Base-by-base conservation (phyloP, 2,113 vertebrate genomes). In the Toxotes chatareus region DNA sequence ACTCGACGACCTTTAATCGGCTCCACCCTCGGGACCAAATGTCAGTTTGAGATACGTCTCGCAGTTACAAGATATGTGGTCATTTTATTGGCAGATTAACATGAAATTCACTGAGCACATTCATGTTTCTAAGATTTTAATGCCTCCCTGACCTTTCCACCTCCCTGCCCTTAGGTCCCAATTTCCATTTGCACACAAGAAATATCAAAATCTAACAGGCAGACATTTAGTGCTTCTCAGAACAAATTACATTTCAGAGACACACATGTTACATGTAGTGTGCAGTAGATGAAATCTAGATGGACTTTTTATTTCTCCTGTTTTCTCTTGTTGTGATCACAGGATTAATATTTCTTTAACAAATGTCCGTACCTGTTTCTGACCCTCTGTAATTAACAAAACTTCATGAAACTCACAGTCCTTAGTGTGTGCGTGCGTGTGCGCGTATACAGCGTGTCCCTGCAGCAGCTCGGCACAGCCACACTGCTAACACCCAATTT, bases 401-500 rank as follows among this genome's bases (percentile, higher is more conserved):
- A 80, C 59, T 78, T 62, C 36, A n/a, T 12, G 34, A n/a, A 74
- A 70, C 3, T 19, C 47, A 49, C 47, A 47, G 19, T 79, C 27
- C 76, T 63, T 66, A 72, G 36, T 61, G 44, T 76, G 55, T 79
- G 68, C 44, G 70, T 53, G 16, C 46, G 44, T 70, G 75, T 68
- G 55, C 63, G 71, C 63, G 77, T 49, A 55, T 40, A 62, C 42
- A 34, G 36, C n/a, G 55, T 66, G 51, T 68, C 53, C 10, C 76
- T 68, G 73, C 73, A 57, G 51, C 38, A 56, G 72, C 55, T 46
- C 21, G 1, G 44, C 59, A 53, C 60, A 55, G 88, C 42, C 53
- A 81, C 89, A 56, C 79, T 4, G 17, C 78, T 74, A 85, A 86
- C 76, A 77, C 67, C 82, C 86, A 91, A 88, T 91, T 90, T 92